These are phyloP conservation scores for Holcopasites calliopsidis DNA, from an alignment of 1,140 invertebrate species.

Conservation along the genomic window DNA sequence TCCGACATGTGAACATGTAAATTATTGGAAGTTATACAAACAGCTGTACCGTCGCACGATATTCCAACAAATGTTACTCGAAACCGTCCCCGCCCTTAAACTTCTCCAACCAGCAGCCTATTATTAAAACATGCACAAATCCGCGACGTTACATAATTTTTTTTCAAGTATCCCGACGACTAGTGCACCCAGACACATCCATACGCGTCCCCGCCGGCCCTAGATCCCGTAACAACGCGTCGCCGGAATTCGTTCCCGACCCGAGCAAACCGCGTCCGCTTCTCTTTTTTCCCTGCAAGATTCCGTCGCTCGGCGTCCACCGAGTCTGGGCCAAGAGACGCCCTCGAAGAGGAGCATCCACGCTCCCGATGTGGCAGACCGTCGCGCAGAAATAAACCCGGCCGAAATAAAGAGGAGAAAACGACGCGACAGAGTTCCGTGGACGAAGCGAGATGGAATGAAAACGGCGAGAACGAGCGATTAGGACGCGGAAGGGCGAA, in stretches of 20 bases:
- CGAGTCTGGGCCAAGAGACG: constrained; percentile 42
- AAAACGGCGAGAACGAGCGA: background rate
- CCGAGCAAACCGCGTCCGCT: background rate
- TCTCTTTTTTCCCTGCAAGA: background rate
- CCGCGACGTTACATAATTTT: background rate
- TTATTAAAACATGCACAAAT: background rate
- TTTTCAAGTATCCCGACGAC: background rate
- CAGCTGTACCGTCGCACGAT: too few relatives aligned
- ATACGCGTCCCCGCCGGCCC: too few relatives aligned
- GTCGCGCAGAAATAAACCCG: constrained; percentile 22
- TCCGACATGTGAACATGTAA: background rate
- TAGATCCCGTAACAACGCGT: constrained; percentile 7
- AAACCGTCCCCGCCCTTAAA: background rate
- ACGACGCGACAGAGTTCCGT: too few relatives aligned
- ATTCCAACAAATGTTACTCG: too few relatives aligned
- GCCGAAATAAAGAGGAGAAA: constrained; percentile 13
- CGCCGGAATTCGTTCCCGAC: constrained; percentile 29
- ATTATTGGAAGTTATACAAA: background rate
- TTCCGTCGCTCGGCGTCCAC: constrained; percentile 24
- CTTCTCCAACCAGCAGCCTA: background rate
- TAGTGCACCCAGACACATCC: background rate
- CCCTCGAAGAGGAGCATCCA: constrained; percentile 13
- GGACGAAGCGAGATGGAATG: background rate
- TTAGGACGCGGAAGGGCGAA: background rate
- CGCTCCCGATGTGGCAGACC: constrained; percentile 17